These are phyloP conservation scores for Microplitis demolitor DNA, from an alignment of 1,140 invertebrate genomes.

Conservation along the genomic window DNA sequence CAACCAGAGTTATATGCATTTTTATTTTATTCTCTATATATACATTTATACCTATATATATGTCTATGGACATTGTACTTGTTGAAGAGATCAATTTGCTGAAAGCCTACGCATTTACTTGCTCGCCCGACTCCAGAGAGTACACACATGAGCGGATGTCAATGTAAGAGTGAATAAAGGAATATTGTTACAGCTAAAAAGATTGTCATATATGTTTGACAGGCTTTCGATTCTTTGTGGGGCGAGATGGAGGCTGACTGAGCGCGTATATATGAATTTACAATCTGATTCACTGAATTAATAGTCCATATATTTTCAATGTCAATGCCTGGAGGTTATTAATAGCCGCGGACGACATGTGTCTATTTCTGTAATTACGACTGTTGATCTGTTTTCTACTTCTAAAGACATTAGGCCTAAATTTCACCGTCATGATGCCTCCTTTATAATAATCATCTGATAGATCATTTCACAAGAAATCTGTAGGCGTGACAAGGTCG, in stretches of 20 bases:
- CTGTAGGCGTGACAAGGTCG: constrained; percentile 5
- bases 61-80: background rate
- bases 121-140: background rate
- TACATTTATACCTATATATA: background rate
- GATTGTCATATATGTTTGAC: constrained; percentile 3
- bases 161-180: too few species aligned
- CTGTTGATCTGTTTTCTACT: constrained; percentile 9
- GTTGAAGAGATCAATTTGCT: constrained; percentile 11
- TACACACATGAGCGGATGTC: background rate
- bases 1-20: constrained; percentile 11
- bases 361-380: constrained; percentile 1
- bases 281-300: constrained; percentile 24
- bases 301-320: constrained; percentile 27
- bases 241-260: background rate
- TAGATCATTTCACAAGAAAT: constrained; percentile 2
- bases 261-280: background rate
- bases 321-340: constrained; percentile 21
- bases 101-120: constrained; percentile 4
- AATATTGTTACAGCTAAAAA: background rate
- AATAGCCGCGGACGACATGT: constrained; percentile 15
- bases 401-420: background rate
- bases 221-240: constrained; percentile 7
- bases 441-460: background rate
- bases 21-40: background rate
- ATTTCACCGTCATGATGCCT: constrained; percentile 4